Conservation (phyloP, 2,113 vertebrate species). For the Leptocoma aspasia region DNA sequence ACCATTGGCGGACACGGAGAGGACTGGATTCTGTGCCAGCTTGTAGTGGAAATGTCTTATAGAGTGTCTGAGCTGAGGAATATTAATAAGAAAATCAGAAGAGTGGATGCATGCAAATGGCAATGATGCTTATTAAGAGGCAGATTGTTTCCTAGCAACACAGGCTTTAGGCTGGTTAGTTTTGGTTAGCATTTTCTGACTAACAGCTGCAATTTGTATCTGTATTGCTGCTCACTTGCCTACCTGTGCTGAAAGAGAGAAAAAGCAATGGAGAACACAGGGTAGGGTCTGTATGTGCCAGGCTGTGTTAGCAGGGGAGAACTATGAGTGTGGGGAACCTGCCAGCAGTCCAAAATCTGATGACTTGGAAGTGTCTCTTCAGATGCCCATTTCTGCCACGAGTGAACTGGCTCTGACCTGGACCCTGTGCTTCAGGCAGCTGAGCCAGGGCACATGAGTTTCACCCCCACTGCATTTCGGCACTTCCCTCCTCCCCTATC, state of each 20-base stretch:
- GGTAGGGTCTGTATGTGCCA: background rate
- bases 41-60: background rate
- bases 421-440: background rate
- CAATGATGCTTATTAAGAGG: background rate
- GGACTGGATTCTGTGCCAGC: background rate
- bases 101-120: background rate
- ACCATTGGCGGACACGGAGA: background rate
- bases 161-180: slow-evolving; percentile 10
- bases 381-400: background rate
- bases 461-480: background rate
- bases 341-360: background rate
- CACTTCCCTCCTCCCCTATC: background rate
- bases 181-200: slow-evolving; percentile 35
- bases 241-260: background rate
- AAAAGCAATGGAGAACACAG: background rate
- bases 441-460: background rate
- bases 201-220: slow-evolving; percentile 1
- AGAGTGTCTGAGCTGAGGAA: background rate
- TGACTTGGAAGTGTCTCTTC: background rate
- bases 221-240: background rate
- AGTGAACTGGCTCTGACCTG: background rate
- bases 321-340: background rate
- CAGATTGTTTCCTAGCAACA: slow-evolving; percentile 56
- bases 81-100: slow-evolving; percentile 21
- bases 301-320: background rate